phyloP scores from a whole-genome alignment of 2,888 invertebrate genomes.

The Loripinus fragilis region DNA sequence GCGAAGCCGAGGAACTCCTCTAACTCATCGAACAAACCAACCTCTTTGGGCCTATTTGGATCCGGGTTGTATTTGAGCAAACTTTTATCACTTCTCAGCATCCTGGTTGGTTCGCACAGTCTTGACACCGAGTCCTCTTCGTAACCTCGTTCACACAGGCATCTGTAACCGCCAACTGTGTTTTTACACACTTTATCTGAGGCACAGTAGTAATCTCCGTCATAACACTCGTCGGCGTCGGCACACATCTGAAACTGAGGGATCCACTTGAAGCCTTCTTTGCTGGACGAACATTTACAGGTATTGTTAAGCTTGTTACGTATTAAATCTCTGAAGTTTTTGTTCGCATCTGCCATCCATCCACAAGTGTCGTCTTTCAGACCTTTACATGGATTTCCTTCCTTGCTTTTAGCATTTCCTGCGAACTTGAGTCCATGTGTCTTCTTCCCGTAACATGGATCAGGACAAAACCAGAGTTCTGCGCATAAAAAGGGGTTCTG shows the following conservation, averaged over 20 bases:
- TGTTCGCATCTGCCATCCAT: constrained; percentile 58
- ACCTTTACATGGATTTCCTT: constrained; percentile 67
- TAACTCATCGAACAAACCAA: constrained; percentile 34
- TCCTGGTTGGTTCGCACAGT: constrained; percentile 55
- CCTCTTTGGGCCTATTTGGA: constrained; percentile 5
- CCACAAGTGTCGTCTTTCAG: constrained; percentile 54
- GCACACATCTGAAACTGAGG: constrained; percentile 66
- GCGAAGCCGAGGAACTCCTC: constrained; percentile 37
- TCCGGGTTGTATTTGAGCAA: constrained; percentile 26
- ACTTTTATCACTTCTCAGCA: constrained; percentile 44
- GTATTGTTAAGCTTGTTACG: constrained; percentile 74
- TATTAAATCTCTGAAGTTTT: constrained; percentile 70
- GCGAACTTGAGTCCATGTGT: constrained; percentile 50
- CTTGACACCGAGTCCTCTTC: constrained; percentile 38
- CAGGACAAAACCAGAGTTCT: constrained; percentile 77
- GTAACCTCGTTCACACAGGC: constrained; percentile 67
- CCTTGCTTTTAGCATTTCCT: constrained; percentile 29
- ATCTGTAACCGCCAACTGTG: constrained; percentile 64
- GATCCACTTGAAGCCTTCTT: constrained; percentile 69
- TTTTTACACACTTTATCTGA: constrained; percentile 65
- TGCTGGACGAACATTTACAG: constrained; percentile 67
- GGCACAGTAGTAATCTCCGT: constrained; percentile 45
- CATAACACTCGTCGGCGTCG: constrained; percentile 72
- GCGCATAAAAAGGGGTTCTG: constrained; percentile 69
- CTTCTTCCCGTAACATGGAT: constrained; percentile 71